Conservation (phyloP, 2,797 vertebrate genomes). For the Thamnophis elegans region DNA sequence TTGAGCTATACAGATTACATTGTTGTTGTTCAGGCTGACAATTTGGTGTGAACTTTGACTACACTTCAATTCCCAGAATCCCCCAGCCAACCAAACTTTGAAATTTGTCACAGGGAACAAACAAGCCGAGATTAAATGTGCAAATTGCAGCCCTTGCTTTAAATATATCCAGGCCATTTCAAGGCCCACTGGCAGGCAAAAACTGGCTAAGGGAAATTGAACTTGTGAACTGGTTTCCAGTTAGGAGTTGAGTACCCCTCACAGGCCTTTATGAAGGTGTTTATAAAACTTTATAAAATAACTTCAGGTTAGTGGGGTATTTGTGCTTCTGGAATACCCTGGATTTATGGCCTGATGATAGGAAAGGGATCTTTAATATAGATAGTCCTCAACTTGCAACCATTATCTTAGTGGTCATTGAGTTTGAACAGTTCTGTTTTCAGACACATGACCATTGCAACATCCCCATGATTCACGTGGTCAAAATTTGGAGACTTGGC, state of each 20-base stretch:
- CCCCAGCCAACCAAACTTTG: background rate
- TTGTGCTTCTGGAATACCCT: background rate
- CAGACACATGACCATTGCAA: background rate
- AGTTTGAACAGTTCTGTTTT: background rate
- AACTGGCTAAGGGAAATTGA: background rate
- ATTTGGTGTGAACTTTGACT: background rate
- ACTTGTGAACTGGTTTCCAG: background rate
- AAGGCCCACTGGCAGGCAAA: background rate
- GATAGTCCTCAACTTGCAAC: background rate
- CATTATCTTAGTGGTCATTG: background rate
- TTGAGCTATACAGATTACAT: background rate
- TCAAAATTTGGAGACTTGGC: background rate
- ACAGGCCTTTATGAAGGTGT: background rate
- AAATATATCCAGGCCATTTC: background rate
- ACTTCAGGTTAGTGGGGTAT: background rate
- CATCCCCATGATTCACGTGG: background rate
- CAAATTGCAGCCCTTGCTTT: background rate
- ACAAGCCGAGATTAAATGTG: background rate
- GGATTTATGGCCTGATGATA: background rate
- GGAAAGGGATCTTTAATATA: background rate
- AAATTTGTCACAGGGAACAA: background rate
- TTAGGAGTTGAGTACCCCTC: too few relatives aligned
- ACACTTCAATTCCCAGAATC: background rate
- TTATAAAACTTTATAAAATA: background rate
- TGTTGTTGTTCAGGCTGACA: background rate